phyloP scores from a whole-genome alignment of 2,113 vertebrate species.

The Macaca mulatta region DNA sequence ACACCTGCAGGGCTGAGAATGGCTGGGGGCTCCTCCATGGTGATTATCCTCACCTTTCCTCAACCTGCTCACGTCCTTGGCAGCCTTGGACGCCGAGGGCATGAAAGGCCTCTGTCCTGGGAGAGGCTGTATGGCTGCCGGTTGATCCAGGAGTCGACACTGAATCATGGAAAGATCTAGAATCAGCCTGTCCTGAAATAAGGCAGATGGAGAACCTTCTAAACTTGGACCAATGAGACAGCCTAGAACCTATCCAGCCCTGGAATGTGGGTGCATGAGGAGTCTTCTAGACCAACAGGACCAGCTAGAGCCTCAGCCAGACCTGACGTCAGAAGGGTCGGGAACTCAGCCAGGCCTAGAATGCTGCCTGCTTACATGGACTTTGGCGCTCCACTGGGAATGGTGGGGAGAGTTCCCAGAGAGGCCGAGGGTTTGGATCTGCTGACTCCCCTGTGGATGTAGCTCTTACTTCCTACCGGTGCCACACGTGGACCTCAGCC shows the following conservation, averaged over 20 bases:
- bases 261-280: not conserved
- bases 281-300: not conserved
- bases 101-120: not conserved
- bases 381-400: not conserved
- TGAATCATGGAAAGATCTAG: not conserved
- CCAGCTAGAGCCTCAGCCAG: not conserved
- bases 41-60: not conserved
- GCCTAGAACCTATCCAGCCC: constrained; percentile 14
- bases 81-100: not conserved
- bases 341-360: not conserved
- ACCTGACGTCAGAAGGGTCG: not conserved
- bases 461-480: not conserved
- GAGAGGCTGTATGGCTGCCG: not conserved
- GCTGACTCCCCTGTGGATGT: not conserved
- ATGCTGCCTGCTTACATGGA: not conserved
- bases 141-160: not conserved
- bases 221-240: not conserved
- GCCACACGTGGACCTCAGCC: not conserved
- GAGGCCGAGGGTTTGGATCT: not conserved
- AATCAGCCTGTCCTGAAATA: not conserved
- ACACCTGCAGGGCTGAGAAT: not conserved
- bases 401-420: not conserved
- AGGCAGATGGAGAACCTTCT: not conserved
- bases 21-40: not conserved
- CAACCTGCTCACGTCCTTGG: not conserved